phyloP scores from a whole-genome alignment of 1,140 invertebrate genomes.

The Pseudomyrmex sp. region DNA sequence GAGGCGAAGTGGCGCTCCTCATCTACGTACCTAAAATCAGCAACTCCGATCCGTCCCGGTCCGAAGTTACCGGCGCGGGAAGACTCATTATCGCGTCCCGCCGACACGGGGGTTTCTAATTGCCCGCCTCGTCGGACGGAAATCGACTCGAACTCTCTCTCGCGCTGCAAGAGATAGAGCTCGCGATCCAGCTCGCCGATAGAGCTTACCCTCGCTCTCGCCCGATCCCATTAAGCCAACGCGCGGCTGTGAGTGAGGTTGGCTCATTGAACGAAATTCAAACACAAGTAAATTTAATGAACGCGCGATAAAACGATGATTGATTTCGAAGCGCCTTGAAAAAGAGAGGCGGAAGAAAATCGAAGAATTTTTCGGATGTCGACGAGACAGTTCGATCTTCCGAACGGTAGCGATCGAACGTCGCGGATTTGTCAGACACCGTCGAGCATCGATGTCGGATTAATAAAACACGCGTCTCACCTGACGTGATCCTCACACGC shows the following conservation, averaged over 20 bases:
- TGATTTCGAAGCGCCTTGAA: not conserved
- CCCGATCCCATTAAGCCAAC: slow-evolving; percentile 24
- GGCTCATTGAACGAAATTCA: slow-evolving; percentile 34
- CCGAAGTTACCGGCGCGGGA: not conserved
- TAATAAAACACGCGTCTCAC: slow-evolving; percentile 20
- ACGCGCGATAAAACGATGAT: not conserved
- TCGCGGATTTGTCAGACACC: not conserved
- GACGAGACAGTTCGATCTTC: not conserved
- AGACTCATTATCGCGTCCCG: slow-evolving; percentile 18
- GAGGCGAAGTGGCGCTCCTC: not conserved
- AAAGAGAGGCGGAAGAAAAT: not conserved
- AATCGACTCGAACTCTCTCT: not conserved
- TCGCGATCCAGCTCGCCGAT: slow-evolving; percentile 16
- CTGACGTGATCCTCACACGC: slow-evolving; percentile 32
- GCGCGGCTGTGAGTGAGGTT: not conserved
- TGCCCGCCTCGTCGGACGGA: slow-evolving; percentile 4
- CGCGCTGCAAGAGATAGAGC: slow-evolving; percentile 1
- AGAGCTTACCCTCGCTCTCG: slow-evolving; percentile 5
- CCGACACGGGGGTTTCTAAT: slow-evolving; percentile 7
- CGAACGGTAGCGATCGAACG: not conserved
- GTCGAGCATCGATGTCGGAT: slow-evolving; percentile 13
- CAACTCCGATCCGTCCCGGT: slow-evolving; percentile 7
- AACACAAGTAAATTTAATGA: slow-evolving; percentile 42
- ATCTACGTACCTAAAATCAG: slow-evolving; percentile 14
- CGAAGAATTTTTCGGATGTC: not conserved